Evolutionary conservation across 1,140 invertebrate species (phyloP).

Genomic region (Drosophila prosaltans): DNA sequence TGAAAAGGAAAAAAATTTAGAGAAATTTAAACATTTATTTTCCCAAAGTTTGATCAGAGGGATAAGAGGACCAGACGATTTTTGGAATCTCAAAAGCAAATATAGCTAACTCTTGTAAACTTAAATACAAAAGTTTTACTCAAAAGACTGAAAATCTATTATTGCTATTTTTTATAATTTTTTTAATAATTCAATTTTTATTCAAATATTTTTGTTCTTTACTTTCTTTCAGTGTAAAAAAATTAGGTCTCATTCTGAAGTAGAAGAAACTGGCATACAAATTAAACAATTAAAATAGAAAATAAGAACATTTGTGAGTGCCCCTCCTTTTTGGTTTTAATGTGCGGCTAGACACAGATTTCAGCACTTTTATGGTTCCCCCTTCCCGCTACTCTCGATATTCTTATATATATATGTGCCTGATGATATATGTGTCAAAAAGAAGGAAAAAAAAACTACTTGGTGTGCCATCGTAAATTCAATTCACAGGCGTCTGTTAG

Average conservation of each 20-base stretch:
- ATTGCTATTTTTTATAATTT: too few relatives aligned
- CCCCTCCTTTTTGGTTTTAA: constrained; percentile 24
- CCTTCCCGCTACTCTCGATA: constrained; percentile 16
- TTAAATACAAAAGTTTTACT: too few relatives aligned
- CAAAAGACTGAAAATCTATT: too few relatives aligned
- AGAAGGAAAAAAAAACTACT: constrained; percentile 49
- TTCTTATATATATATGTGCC: constrained; percentile 10
- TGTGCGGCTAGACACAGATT: constrained; percentile 46
- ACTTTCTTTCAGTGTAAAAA: not conserved
- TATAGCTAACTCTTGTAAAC: too few relatives aligned
- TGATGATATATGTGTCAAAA: constrained; percentile 70
- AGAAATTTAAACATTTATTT: too few relatives aligned
- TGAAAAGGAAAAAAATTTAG: too few relatives aligned
- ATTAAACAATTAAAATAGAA: constrained; percentile 71
- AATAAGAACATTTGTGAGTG: constrained; percentile 26
- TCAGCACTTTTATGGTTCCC: constrained; percentile 38
- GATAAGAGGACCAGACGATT: too few relatives aligned
- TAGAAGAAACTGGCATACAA: constrained; percentile 50
- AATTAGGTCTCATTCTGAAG: constrained; percentile 1
- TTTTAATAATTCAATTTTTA: too few relatives aligned
- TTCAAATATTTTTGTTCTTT: not conserved
- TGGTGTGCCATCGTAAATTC: constrained; percentile 69
- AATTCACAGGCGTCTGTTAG: constrained; percentile 63
- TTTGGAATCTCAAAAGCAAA: too few relatives aligned
- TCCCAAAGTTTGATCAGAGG: too few relatives aligned